These are phyloP conservation scores for Tringa solitaria DNA, from an alignment of 2,113 vertebrate genomes.

Conservation along the genomic window DNA sequence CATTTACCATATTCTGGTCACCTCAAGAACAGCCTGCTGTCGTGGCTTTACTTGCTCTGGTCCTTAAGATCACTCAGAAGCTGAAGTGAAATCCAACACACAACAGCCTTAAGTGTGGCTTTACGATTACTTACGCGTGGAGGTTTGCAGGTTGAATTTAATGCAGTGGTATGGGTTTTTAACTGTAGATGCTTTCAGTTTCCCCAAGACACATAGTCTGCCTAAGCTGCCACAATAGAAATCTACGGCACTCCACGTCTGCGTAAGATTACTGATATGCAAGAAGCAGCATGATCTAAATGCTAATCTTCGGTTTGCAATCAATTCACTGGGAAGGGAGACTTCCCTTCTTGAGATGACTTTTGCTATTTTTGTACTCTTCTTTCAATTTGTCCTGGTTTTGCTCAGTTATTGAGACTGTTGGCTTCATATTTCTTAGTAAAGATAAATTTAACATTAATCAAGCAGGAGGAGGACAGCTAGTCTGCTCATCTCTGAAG, in stretches of 20 bases:
- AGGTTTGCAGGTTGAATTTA: background rate
- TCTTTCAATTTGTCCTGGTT: background rate
- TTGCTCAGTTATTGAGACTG: background rate
- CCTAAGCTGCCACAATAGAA: background rate
- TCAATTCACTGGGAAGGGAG: background rate
- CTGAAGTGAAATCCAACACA: background rate
- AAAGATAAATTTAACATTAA: background rate
- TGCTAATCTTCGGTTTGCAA: background rate
- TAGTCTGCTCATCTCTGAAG: background rate
- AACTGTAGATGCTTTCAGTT: constrained; percentile 12
- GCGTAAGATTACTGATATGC: background rate
- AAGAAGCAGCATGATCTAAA: background rate
- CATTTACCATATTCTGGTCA: constrained; percentile 43
- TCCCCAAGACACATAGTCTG: background rate
- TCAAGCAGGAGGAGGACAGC: background rate
- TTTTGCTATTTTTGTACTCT: background rate
- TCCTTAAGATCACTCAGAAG: background rate
- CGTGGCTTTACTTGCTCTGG: background rate
- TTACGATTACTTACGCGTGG: background rate
- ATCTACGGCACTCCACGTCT: background rate
- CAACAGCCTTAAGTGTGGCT: background rate
- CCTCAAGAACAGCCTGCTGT: background rate
- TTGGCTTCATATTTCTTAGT: background rate
- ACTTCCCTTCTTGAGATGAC: background rate
- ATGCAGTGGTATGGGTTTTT: background rate